Conservation (phyloP, 2,888 invertebrate species). For the Phyllotreta striolata region DNA sequence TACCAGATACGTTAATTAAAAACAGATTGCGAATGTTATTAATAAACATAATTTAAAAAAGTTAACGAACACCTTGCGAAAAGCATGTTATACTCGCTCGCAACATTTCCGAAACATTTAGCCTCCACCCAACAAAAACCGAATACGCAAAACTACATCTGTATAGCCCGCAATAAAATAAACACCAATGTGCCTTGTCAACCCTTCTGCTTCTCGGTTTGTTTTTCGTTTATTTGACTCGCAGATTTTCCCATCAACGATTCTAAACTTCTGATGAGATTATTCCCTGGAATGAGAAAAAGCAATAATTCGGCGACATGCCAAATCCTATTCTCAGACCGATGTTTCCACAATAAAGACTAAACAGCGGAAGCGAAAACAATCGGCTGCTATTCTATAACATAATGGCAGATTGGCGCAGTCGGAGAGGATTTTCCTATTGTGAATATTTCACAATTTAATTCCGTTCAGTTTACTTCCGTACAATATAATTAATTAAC, state of each 20-base stretch:
- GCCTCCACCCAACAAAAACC: not conserved
- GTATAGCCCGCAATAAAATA: slow-evolving; percentile 14
- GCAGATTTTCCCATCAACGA: slow-evolving; percentile 6
- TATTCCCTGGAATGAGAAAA: slow-evolving; percentile 17
- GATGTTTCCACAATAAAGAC: slow-evolving; percentile 22
- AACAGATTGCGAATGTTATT: too few relatives aligned
- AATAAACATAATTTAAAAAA: too few relatives aligned
- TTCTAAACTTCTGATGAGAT: slow-evolving; percentile 2
- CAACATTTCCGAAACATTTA: not conserved
- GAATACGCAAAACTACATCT: slow-evolving; percentile 3
- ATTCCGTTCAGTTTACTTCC: too few relatives aligned
- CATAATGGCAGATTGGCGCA: too few relatives aligned
- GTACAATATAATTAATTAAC: too few relatives aligned
- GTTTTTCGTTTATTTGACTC: slow-evolving; percentile 12
- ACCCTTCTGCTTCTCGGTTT: slow-evolving; percentile 1
- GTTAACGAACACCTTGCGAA: not conserved
- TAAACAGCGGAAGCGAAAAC: slow-evolving; percentile 11
- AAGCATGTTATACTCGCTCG: not conserved
- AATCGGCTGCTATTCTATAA: not conserved
- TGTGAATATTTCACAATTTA: not conserved
- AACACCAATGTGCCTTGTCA: slow-evolving; percentile 13
- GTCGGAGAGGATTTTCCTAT: too few relatives aligned
- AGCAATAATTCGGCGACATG: slow-evolving; percentile 21
- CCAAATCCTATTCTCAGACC: slow-evolving; percentile 9
- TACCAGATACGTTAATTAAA: too few relatives aligned